A percentile compares a stretch with the other conserved stretches of the same genome.
phyloP scores from a whole-genome alignment of 2,113 vertebrate species.

The Neodontobutis hainanensis region DNA sequence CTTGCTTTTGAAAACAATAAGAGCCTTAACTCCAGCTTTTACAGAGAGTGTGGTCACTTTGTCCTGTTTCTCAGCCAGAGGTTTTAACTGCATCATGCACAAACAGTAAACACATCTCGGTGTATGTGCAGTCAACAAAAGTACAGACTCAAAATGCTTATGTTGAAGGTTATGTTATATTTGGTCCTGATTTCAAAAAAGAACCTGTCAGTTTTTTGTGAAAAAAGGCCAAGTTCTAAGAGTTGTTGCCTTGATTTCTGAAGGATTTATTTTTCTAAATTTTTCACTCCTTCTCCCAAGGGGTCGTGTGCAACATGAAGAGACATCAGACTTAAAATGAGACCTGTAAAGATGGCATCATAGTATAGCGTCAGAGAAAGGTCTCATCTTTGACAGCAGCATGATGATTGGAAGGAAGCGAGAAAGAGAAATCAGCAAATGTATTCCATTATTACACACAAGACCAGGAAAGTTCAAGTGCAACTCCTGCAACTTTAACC shows the following conservation, averaged over 20 bases:
- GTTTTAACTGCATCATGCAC: slow-evolving; percentile 30
- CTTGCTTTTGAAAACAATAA: slow-evolving; percentile 17
- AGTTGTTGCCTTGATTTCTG: background rate
- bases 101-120: slow-evolving; percentile 53
- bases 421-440: background rate
- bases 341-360: background rate
- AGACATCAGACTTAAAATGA: slow-evolving; percentile 7
- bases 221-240: background rate
- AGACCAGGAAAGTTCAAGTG: no score
- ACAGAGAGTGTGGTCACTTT: slow-evolving; percentile 23
- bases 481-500: no score
- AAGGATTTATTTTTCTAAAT: slow-evolving; percentile 11
- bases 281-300: slow-evolving; percentile 3
- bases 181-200: background rate
- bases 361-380: slow-evolving; percentile 1
- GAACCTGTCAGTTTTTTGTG: background rate
- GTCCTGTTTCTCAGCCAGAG: slow-evolving; percentile 38
- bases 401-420: background rate
- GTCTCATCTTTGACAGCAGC: background rate
- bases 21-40: slow-evolving; percentile 24
- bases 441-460: background rate
- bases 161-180: slow-evolving; percentile 1
- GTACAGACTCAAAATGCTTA: slow-evolving; percentile 18
- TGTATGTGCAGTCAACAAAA: slow-evolving; percentile 47
- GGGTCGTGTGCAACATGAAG: slow-evolving; percentile 6